Evolutionary conservation across 2,888 invertebrate genomes (phyloP).

Genomic region (Odontomyia ornata): DNA sequence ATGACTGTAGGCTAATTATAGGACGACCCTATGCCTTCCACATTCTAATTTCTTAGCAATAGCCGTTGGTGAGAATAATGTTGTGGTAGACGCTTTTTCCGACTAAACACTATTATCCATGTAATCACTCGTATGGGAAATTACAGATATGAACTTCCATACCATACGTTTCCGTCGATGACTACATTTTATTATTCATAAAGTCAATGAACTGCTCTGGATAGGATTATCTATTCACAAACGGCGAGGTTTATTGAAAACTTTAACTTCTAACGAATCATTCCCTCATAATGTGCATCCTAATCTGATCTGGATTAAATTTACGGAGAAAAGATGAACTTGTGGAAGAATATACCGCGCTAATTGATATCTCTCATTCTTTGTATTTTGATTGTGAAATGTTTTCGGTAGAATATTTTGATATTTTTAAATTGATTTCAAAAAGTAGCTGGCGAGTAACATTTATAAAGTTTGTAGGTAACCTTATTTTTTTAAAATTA

Average conservation of each 20-base stretch:
- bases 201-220: not conserved
- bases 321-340: no score
- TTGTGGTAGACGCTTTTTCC: conserved; percentile 8
- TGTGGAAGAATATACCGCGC: no score
- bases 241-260: conserved; percentile 4
- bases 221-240: conserved; percentile 3
- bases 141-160: not conserved
- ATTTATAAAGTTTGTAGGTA: no score
- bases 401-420: no score
- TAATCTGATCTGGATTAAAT: conserved; percentile 21
- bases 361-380: no score
- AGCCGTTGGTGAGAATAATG: not conserved
- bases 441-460: no score
- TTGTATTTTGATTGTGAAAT: no score
- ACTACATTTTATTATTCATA: not conserved
- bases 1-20: not conserved
- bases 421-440: no score
- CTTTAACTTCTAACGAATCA: not conserved
- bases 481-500: no score
- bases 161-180: not conserved
- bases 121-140: conserved; percentile 19
- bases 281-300: not conserved
- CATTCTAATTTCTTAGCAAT: not conserved
- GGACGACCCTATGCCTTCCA: not conserved
- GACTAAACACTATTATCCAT: conserved; percentile 13